Conservation (phyloP, 1,140 invertebrate species). For the Diabrotica undecimpunctata region DNA sequence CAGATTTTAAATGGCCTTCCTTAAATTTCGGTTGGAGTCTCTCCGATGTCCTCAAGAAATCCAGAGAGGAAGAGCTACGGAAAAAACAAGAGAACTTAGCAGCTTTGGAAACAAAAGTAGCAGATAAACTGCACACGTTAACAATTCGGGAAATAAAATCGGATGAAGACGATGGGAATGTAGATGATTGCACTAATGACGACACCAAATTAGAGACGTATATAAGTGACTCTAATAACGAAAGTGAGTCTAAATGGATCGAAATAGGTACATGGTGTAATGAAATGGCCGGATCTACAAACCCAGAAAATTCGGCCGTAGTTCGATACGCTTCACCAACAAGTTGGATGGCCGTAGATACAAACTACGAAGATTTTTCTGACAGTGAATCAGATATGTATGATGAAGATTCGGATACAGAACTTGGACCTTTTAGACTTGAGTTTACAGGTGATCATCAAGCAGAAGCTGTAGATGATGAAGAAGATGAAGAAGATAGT, state of each 20-base stretch:
- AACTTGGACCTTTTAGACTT: slow-evolving; percentile 61
- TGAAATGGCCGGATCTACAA: slow-evolving; percentile 64
- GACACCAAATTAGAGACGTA: slow-evolving; percentile 31
- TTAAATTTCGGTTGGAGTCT: slow-evolving; percentile 93
- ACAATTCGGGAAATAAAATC: slow-evolving; percentile 35
- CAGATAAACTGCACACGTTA: slow-evolving; percentile 24
- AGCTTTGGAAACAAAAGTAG: slow-evolving; percentile 20
- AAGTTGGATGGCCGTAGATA: slow-evolving; percentile 45
- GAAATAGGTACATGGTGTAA: slow-evolving; percentile 91
- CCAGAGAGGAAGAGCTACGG: slow-evolving; percentile 48
- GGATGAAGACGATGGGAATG: slow-evolving; percentile 37
- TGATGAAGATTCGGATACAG: slow-evolving; percentile 49
- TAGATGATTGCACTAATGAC: slow-evolving; percentile 39
- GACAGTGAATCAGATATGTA: slow-evolving; percentile 39
- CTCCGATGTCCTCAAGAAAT: slow-evolving; percentile 73
- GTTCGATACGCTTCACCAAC: slow-evolving; percentile 53
- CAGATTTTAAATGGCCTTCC: slow-evolving; percentile 73
- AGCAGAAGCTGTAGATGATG: slow-evolving; percentile 77
- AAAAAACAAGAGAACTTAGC: slow-evolving; percentile 30
- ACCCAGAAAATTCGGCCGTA: slow-evolving; percentile 18
- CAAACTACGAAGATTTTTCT: slow-evolving; percentile 47
- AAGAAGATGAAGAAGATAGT: slow-evolving; percentile 36
- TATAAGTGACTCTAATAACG: slow-evolving; percentile 43
- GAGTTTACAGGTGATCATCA: slow-evolving; percentile 79
- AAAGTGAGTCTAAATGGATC: slow-evolving; percentile 51